phyloP scores from a whole-genome alignment of 2,797 vertebrate species.

The Gymnoscopelus microlampas region DNA sequence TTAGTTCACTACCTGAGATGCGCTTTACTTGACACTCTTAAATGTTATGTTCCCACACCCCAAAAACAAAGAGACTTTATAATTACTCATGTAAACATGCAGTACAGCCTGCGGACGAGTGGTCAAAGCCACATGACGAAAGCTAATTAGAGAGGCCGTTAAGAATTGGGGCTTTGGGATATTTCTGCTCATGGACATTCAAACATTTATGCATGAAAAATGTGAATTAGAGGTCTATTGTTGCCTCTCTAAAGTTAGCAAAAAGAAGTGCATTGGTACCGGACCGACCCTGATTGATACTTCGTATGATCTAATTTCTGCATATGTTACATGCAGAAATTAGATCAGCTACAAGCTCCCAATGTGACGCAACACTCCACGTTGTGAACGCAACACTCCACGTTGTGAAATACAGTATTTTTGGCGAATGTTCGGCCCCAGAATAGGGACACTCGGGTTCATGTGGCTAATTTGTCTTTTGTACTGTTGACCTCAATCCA shows the following conservation, averaged over 20 bases:
- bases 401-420: too few species aligned
- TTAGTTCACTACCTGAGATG: slow-evolving; percentile 1
- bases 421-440: not conserved
- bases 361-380: too few species aligned
- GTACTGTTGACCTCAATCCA: slow-evolving; percentile 28
- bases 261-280: too few species aligned
- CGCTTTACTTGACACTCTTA: too few species aligned
- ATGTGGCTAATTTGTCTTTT: not conserved
- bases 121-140: slow-evolving; percentile 56
- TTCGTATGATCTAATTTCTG: too few species aligned
- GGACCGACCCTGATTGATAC: too few species aligned
- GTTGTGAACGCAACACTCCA: too few species aligned
- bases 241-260: too few species aligned
- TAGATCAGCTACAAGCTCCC: too few species aligned
- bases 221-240: too few species aligned
- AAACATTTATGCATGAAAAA: too few species aligned
- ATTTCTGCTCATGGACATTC: not conserved
- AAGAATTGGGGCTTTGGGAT: not conserved
- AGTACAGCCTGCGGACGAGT: slow-evolving; percentile 38
- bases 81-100: slow-evolving; percentile 55
- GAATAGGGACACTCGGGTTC: not conserved
- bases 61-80: slow-evolving; percentile 58
- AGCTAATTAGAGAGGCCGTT: not conserved
- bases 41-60: slow-evolving; percentile 10
- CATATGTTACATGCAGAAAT: too few species aligned